Evolutionary conservation across 2,797 vertebrate genomes (phyloP), one percentile per base, ranked within the genome.

Genomic region (Syncerus caffer): DNA sequence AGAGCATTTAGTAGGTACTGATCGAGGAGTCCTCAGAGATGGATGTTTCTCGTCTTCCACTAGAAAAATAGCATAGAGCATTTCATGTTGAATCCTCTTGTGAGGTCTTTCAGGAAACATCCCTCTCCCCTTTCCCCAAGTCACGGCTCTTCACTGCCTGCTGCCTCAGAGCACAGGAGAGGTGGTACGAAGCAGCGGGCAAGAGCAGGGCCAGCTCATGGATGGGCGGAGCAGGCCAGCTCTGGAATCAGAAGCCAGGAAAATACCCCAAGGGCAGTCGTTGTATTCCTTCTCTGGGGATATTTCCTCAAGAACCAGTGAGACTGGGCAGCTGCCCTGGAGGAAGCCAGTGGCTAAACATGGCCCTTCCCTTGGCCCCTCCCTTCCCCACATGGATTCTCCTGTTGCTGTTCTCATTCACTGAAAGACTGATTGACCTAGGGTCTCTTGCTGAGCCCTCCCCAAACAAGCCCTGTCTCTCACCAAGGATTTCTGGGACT

Each of bases 401-500:
- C 79, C 50, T 38, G 6, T 82, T 80, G 71, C 53, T 67, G 85
- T 89, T 85, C 82, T 67, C 42, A 51, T 84, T 67, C 55, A n/a
- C 3, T 82, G 58, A 92, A 93, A 80, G 47, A 58, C 25, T 64
- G 16, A 57, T 80, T 64, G 50, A n/a, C 80, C 21, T 1, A 10
- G n/a, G 64, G 16, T 92, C 34, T 90, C 89, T 83, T 85, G 19
- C 45, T 47, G 45, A 89, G 34, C 67, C 96, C 62, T 78, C 51
- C 83, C 31, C 34, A 90, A 84, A 23, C 45, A 47, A 94, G 88
- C 58, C 38, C 31, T 50, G 21, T 55, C 62, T 84, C 51, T 93
- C 58, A n/a, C 67, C 80, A 76, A 47, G 95, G 53, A 71, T 79
- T 94, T 90, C 85, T 95, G 91, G 74, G 29, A 64, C 78, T 88